phyloP scores from a whole-genome alignment of 1,140 invertebrate genomes.

The Hestina assimilis region DNA sequence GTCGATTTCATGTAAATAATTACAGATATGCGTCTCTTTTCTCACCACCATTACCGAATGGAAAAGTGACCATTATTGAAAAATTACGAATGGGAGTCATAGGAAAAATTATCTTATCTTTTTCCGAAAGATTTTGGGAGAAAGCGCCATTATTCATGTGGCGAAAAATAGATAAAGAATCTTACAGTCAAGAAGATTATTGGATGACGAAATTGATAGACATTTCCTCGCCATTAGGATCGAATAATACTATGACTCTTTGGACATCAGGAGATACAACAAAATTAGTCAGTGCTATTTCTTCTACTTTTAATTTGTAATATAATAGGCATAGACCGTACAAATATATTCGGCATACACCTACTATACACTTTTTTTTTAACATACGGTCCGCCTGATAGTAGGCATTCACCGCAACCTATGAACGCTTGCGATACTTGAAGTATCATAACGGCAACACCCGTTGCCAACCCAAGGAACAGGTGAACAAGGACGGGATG shows the following conservation, averaged over 20 bases:
- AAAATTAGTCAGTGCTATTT: not conserved
- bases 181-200: not conserved
- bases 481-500: too few species aligned
- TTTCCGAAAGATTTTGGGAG: constrained; percentile 30
- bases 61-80: constrained; percentile 43
- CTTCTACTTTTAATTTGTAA: too few species aligned
- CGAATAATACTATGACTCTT: not conserved
- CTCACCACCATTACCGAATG: constrained; percentile 35
- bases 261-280: not conserved
- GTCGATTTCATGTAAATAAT: not conserved
- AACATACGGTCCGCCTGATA: too few species aligned
- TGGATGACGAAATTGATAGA: not conserved
- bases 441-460: too few species aligned
- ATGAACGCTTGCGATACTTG: too few species aligned
- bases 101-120: constrained; percentile 41
- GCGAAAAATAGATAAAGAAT: constrained; percentile 17
- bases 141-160: constrained; percentile 29
- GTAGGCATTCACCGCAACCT: too few species aligned
- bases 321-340: too few species aligned
- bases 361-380: too few species aligned
- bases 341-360: too few species aligned
- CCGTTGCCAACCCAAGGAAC: too few species aligned
- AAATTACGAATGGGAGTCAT: constrained; percentile 41
- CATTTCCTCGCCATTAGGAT: not conserved
- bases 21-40: constrained; percentile 42